These are phyloP conservation scores for Argyrosomus japonicus DNA, from an alignment of 2,113 vertebrate genomes.

Conservation along the genomic window DNA sequence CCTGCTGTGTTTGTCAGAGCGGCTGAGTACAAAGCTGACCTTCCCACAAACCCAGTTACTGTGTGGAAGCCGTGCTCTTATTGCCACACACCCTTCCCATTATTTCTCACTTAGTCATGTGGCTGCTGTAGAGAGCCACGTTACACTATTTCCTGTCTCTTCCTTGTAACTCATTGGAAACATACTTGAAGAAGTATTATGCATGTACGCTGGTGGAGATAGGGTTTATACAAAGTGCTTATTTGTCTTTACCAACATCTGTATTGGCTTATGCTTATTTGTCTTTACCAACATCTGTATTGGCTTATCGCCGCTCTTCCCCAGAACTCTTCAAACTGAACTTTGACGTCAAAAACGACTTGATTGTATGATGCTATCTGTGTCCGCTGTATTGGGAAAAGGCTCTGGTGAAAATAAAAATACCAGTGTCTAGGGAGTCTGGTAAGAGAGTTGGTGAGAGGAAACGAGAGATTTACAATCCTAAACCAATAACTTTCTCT, in stretches of 20 bases:
- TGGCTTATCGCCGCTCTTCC: neutral
- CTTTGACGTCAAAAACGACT: neutral
- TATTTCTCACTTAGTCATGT: conserved; percentile 24
- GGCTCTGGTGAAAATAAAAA: too few species aligned
- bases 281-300: too few species aligned
- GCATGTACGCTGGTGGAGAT: neutral
- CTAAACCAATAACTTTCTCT: too few species aligned
- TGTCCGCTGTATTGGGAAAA: neutral
- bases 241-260: neutral
- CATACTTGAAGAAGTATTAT: neutral
- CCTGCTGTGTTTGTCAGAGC: conserved; percentile 10
- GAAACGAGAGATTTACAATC: too few species aligned
- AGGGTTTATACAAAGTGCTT: neutral
- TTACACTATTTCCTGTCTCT: conserved; percentile 38
- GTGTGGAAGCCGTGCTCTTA: conserved; percentile 25
- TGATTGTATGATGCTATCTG: neutral
- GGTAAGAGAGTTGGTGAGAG: too few species aligned
- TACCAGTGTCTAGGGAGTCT: too few species aligned
- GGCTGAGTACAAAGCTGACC: conserved; percentile 33
- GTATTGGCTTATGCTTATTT: neutral
- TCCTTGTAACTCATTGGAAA: neutral
- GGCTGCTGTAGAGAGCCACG: neutral
- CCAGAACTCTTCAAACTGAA: neutral
- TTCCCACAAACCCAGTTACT: conserved; percentile 44
- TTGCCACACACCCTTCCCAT: conserved; percentile 1